Evolutionary conservation across 2,113 vertebrate species (phyloP).

Genomic region (Neolamprologus toae): DNA sequence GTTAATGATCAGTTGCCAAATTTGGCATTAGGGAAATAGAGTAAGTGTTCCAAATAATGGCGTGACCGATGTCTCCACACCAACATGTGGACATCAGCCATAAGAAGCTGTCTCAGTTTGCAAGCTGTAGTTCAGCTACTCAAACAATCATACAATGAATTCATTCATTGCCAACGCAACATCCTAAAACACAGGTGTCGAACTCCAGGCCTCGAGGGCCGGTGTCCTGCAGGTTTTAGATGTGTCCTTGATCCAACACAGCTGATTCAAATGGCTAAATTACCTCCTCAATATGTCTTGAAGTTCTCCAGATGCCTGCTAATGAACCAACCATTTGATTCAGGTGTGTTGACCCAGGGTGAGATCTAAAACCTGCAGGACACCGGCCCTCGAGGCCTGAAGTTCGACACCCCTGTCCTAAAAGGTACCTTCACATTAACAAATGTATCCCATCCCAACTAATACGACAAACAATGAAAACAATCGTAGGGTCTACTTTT

Average conservation of each 20-base stretch:
- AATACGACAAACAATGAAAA: background rate
- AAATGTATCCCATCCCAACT: background rate
- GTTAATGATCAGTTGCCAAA: background rate
- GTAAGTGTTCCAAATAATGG: rapidly evolving
- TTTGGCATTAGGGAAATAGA: background rate
- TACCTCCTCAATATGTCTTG: rapidly evolving
- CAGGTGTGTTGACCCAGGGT: background rate
- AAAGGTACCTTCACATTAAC: background rate
- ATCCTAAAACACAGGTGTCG: background rate
- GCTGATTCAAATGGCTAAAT: rapidly evolving
- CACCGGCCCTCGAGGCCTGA: rapidly evolving
- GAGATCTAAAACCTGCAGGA: background rate
- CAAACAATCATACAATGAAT: background rate
- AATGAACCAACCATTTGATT: background rate
- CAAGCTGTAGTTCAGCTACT: background rate
- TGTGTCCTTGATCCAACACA: rapidly evolving
- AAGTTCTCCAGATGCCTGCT: rapidly evolving
- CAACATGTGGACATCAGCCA: background rate
- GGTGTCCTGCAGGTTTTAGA: background rate
- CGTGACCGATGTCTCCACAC: background rate
- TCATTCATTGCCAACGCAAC: background rate
- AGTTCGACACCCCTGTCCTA: rapidly evolving
- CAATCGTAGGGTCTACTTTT: rapidly evolving
- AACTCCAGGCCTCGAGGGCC: background rate
- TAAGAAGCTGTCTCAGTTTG: background rate